Percentiles rank a stretch among this genome's conserved stretches.
Conservation (phyloP, 2,113 vertebrate genomes). For the Nerophis lumbriciformis region DNA sequence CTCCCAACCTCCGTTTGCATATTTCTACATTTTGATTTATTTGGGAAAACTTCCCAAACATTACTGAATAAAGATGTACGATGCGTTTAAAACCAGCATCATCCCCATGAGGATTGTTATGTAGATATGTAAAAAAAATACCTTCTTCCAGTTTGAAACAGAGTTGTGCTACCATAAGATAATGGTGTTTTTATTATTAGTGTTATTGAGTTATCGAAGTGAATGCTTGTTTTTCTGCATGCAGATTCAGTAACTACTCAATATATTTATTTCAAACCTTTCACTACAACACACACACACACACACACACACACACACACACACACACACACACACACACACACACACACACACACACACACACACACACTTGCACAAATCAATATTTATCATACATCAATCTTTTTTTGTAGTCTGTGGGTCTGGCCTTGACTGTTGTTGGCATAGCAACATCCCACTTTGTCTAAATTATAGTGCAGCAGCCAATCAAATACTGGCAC, state of each 20-base stretch:
- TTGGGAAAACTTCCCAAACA: too few species aligned
- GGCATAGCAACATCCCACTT: conserved; percentile 52
- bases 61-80: too few species aligned
- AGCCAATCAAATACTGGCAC: conserved; percentile 50
- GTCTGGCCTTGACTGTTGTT: conserved; percentile 48
- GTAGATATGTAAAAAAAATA: too few species aligned
- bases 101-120: too few species aligned
- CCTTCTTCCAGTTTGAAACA: too few species aligned
- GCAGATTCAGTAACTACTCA: conserved; percentile 2
- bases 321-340: not conserved
- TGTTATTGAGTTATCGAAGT: too few species aligned
- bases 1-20: too few species aligned
- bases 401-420: conserved; percentile 21
- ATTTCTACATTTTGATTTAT: too few species aligned
- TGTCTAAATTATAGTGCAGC: conserved; percentile 49
- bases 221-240: not conserved
- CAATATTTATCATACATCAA: conserved; percentile 37
- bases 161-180: too few species aligned
- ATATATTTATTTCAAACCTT: conserved; percentile 1
- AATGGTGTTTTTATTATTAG: too few species aligned
- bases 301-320: too few species aligned
- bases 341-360: not conserved
- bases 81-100: too few species aligned
- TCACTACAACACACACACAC: conserved; percentile 6
- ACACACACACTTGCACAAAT: conserved; percentile 9